Conservation (phyloP, 2,797 vertebrate genomes). For the Pogoniulus pusillus region DNA sequence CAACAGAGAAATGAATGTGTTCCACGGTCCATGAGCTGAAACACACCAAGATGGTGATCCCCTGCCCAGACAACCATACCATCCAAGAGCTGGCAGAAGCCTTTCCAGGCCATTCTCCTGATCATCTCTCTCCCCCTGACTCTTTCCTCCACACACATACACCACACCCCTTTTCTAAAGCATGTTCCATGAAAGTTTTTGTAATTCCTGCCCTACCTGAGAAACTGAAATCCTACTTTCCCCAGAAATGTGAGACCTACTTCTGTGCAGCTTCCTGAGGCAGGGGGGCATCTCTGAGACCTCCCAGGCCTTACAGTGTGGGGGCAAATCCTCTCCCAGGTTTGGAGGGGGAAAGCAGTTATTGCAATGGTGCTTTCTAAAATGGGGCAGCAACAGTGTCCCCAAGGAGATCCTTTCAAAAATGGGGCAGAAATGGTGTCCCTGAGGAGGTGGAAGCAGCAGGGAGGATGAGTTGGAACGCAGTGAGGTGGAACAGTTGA, state of each 20-base stretch:
- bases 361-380: no score
- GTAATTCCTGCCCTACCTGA: not conserved
- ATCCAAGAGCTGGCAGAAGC: not conserved
- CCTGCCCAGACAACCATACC: no score
- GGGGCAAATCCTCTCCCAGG: fast-evolving
- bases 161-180: not conserved
- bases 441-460: no score
- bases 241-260: not conserved
- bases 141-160: no score
- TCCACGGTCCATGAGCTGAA: no score
- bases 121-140: fast-evolving
- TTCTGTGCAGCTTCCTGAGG: fast-evolving
- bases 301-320: fast-evolving
- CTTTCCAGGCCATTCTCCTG: not conserved
- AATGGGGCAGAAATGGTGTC: fast-evolving
- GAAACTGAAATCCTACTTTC: not conserved
- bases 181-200: not conserved
- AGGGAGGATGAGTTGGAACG: no score
- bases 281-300: fast-evolving
- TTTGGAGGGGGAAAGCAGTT: fast-evolving
- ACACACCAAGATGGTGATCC: no score
- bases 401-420: fast-evolving
- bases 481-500: no score
- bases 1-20: fast-evolving
- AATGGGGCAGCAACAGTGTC: fast-evolving